Evolutionary conservation across 2,888 invertebrate species (phyloP), one percentile per base, ranked within the genome.

Genomic region (Cordilura impudica): DNA sequence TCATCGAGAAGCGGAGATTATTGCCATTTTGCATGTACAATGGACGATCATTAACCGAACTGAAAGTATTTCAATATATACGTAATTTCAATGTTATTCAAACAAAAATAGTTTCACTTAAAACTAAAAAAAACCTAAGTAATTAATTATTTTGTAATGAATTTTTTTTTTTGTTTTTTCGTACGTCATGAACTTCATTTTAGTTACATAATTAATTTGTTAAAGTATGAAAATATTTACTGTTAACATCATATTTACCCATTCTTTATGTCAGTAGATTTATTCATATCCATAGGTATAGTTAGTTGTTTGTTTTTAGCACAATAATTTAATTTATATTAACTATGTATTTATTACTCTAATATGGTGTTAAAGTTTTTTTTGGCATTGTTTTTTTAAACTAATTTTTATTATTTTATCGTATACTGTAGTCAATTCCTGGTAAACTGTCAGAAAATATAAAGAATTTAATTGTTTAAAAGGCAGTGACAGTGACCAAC

Each of bases 21-120:
- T n/a, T 84, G 73, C 85, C 86, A 83, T 87, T 87, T 85, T 86
- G 87, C 86, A 87, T 88, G 71, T 88, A 88, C 77, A 88, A 84
- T 78, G 88, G 89, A 45, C 85, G 86, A 83, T 87, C 87, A 78
- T 88, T 89, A 19, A 85, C 72, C n/a, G 86, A 79, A 69, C 88
- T 89, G 71, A 31, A 80, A 74, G 66, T 63, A 54, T 35, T 39
- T 19, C 60, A 54, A 35, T 60, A 61, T 18, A 12, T 26, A 31
- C 29, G 6, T 54, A 23, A 16, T 14, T 7, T n/a, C 6, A 5
- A 23, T 43, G 4, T 16, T 23, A 18, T 35, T 10, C 4, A 29
- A 45, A 21, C 12, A 23, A 45, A 58, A 47, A 58, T 45, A 58
- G 56, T 49, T 69, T 69, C 35, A 49, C 35, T 53, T 12, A 29